phyloP scores from a whole-genome alignment of 2,888 invertebrate species.

The Galerucella nymphaeae region DNA sequence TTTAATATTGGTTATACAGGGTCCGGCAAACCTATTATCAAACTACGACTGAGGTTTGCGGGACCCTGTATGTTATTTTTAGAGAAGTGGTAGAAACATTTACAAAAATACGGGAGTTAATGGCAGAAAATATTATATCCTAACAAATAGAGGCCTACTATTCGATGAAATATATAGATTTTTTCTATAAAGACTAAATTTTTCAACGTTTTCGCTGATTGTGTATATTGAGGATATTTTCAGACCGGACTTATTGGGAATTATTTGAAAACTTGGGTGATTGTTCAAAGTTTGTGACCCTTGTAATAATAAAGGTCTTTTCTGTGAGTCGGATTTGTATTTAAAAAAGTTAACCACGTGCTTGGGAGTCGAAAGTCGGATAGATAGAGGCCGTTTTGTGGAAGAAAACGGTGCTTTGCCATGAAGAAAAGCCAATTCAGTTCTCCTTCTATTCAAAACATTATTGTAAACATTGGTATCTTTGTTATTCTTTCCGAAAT shows the following conservation, averaged over 20 bases:
- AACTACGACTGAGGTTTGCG: no score
- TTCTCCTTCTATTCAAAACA: slow-evolving; percentile 57
- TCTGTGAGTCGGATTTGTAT: slow-evolving; percentile 64
- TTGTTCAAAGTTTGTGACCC: slow-evolving; percentile 50
- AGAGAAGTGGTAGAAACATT: slow-evolving; percentile 31
- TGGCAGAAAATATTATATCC: slow-evolving; percentile 57
- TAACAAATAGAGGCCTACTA: slow-evolving; percentile 65
- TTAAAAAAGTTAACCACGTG: slow-evolving; percentile 62
- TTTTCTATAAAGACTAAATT: slow-evolving; percentile 61
- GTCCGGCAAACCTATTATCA: no score
- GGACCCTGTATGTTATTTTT: neutral
- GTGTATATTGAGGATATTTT: slow-evolving; percentile 68
- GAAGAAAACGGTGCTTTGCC: slow-evolving; percentile 69
- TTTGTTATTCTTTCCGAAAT: slow-evolving; percentile 60
- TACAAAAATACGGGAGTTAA: slow-evolving; percentile 43
- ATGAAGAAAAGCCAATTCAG: slow-evolving; percentile 58
- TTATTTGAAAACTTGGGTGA: slow-evolving; percentile 50
- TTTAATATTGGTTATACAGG: no score
- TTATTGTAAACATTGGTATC: slow-evolving; percentile 63
- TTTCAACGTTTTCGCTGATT: slow-evolving; percentile 63
- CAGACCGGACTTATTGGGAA: slow-evolving; percentile 65
- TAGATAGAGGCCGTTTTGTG: slow-evolving; percentile 66
- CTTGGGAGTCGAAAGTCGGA: slow-evolving; percentile 64
- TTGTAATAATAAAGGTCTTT: slow-evolving; percentile 62
- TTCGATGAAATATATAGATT: slow-evolving; percentile 64